Base-by-base conservation (phyloP, 2,797 vertebrate genomes). In the Hoplostethus atlanticus region DNA sequence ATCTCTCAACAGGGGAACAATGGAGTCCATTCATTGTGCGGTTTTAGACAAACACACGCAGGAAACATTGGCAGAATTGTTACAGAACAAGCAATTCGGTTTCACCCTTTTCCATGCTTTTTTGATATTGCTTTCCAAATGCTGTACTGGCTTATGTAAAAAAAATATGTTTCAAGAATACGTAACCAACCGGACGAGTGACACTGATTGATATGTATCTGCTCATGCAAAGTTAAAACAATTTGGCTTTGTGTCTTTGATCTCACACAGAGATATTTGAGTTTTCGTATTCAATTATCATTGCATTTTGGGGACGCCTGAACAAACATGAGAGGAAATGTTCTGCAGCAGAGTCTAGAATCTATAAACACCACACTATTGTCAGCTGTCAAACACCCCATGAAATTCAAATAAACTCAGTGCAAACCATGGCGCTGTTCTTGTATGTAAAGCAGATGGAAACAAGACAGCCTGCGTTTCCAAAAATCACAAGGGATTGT, bases 351-450 rank as follows among this genome's bases (percentile, higher is more conserved):
- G 86, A 81, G 75, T 84, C 56, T 54, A 30, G 66, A 89, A 89
- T 90, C 76, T 81, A 81, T 86, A 84, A 85, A 89, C 80, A 80
- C 34, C 10, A 40, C 84, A 76, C 79, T 64, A 86, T 88, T 91
- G 90, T 91, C 87, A 91, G 90, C 91, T 89, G 89, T 90, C 90
- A 93, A 90, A 92, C 83, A 85, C 77, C 65, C 74, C 75, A 84
- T 89, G 85, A 88, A 93, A 92, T 91, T 93, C 86, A 90, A 93
- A 92, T 92, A 89, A 86, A 90, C 87, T 84, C 64, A 21, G 67
- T 67, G 88, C 77, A 89, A 88, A 88, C 71, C 11, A n/a, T 28
- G 46, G 64, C 67, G 84, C 81, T 68, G 84, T 68, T 91, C 63
- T 84, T 82, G 60, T 89, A 88, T 92, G 88, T 89, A 90, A 84